Conservation (phyloP, 1,140 invertebrate species). For the Drosophila tsacasi region DNA sequence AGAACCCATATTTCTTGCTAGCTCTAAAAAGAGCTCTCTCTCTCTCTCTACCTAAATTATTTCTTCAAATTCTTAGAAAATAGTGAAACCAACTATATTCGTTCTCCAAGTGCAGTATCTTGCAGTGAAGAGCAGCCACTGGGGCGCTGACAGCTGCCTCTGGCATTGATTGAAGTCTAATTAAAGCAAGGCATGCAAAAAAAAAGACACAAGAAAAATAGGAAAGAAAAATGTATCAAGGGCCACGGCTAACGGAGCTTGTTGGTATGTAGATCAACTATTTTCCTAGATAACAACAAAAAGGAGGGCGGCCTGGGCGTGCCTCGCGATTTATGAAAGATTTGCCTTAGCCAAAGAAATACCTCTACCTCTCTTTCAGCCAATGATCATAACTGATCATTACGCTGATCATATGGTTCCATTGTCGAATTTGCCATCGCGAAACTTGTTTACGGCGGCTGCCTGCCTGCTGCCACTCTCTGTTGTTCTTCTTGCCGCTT, state of each 20-base stretch:
- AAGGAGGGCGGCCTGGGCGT: constrained; percentile 45
- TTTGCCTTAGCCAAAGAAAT: constrained; percentile 25
- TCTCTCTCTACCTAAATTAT: no score
- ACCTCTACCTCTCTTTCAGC: constrained; percentile 12
- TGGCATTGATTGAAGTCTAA: constrained; percentile 83
- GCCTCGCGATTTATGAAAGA: constrained; percentile 52
- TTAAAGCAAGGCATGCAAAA: constrained; percentile 66
- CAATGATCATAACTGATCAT: constrained; percentile 81
- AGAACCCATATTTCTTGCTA: no score
- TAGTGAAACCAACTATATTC: background rate
- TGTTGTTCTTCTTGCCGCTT: constrained; percentile 40
- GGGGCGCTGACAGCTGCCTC: constrained; percentile 56
- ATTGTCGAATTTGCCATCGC: constrained; percentile 76
- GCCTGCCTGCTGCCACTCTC: constrained; percentile 18
- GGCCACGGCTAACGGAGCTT: constrained; percentile 50
- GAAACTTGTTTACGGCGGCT: constrained; percentile 70
- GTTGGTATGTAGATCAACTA: constrained; percentile 64
- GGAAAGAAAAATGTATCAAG: constrained; percentile 30
- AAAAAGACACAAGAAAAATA: background rate
- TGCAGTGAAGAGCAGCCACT: constrained; percentile 26
- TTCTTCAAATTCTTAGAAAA: background rate
- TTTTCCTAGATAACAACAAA: constrained; percentile 31
- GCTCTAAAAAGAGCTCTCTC: no score
- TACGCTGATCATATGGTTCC: constrained; percentile 81
- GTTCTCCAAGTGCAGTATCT: background rate